Base-by-base conservation (phyloP, 2,888 invertebrate genomes). In the Celastrina argiolus region DNA sequence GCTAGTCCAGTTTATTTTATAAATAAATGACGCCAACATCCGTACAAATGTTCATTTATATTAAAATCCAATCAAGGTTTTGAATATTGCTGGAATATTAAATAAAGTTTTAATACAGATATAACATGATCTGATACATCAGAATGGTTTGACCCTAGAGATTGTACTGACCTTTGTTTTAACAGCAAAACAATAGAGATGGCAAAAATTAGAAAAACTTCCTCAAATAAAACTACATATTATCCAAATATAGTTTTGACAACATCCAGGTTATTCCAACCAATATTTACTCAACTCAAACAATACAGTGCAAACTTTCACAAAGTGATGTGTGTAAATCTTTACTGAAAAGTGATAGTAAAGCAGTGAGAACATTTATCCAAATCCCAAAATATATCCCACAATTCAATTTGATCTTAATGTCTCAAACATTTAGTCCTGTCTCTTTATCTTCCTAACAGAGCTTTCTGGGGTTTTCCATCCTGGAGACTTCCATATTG, bases 61-160 rank as follows among this genome's bases (percentile, higher is more conserved):
- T 81, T 82, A 86, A 88, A 87, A 81, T 88, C 89, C 89, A 87
- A 87, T 87, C 81, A 86, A 85, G 83, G 81, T 82, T 87, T 81
- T 87, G 82, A 83, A 85, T 82, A 84, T 81, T 83, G 91, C 92
- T 92, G 92, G 87, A 92, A 92, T 90, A 82, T 92, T 88, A 92
- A 92, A 92, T 82, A 86, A 84, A 88, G 80, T 84, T 91, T 91
- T 91, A 91, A 89, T 91, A 88, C 81, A 86, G 81, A 85, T 81
- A 82, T 76, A 87, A 78, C 75, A 78, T 78, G 80, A 80, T 81
- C 70, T 84, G 66, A 81, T 78, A 82, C 78, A 83, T 82, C 80
- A 85, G 80, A 84, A 83, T 83, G 81, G 75, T 81, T 77, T 80
- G 82, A 84, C 83, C 88, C 86, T 85, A 80, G 74, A 76, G 73